phyloP scores from a whole-genome alignment of 2,797 vertebrate genomes.

The Acrocephalus scirpaceus region DNA sequence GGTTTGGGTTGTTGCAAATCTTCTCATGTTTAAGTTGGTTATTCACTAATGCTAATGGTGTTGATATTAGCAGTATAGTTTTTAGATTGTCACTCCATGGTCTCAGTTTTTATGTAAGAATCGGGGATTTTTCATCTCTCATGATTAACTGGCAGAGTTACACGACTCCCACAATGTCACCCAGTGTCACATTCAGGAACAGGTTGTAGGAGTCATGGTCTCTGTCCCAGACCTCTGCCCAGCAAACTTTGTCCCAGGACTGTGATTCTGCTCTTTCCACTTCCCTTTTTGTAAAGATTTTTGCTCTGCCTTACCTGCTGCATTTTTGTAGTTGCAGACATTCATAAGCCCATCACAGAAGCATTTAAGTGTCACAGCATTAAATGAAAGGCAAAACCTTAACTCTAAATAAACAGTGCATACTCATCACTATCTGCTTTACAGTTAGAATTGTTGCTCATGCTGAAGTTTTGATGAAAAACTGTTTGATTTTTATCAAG shows the following conservation, averaged over 20 bases:
- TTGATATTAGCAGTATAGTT: not conserved
- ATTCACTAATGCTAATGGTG: not conserved
- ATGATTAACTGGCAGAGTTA: not conserved
- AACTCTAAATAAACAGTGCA: not conserved
- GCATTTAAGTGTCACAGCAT: not conserved
- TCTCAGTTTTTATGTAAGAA: not conserved
- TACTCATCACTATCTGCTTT: not conserved
- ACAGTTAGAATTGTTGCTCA: not conserved
- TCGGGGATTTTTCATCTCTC: not conserved
- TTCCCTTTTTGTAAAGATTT: not conserved
- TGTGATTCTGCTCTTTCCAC: not conserved
- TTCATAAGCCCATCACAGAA: not conserved
- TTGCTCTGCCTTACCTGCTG: not conserved
- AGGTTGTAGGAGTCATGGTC: not conserved
- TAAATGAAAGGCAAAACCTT: not conserved
- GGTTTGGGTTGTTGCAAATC: slow-evolving; percentile 21
- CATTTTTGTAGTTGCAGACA: not conserved
- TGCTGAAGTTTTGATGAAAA: not conserved
- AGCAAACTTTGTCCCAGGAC: not conserved
- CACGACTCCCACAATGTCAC: not conserved
- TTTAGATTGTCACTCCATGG: not conserved
- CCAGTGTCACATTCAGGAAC: not conserved
- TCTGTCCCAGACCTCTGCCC: not conserved
- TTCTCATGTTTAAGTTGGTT: slow-evolving; percentile 11
- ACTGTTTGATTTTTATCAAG: not conserved